Conservation (phyloP, 2,797 vertebrate genomes). For the Cercopithecus mitis region DNA sequence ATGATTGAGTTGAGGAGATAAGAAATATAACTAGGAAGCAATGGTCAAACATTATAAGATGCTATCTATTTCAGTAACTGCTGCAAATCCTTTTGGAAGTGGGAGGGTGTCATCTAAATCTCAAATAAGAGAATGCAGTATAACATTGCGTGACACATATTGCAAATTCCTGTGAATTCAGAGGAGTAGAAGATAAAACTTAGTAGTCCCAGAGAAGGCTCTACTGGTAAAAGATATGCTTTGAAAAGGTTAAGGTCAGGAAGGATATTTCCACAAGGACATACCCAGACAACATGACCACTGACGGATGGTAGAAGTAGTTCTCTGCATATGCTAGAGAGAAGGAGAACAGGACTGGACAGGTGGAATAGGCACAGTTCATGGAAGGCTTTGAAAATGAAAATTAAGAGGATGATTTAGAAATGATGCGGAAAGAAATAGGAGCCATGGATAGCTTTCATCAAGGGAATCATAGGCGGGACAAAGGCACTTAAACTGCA, state of each 20-base stretch:
- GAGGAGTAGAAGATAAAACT: not conserved
- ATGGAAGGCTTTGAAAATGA: not conserved
- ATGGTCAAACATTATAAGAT: not conserved
- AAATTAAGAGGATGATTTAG: not conserved
- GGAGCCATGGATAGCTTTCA: not conserved
- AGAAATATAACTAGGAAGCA: constrained; percentile 1
- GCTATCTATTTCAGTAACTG: not conserved
- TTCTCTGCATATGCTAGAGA: not conserved
- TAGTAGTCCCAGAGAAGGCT: not conserved
- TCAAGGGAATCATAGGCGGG: not conserved
- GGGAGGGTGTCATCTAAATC: not conserved
- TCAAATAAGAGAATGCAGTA: not conserved
- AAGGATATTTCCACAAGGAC: not conserved
- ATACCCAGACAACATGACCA: not conserved
- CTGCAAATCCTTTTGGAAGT: constrained; percentile 16
- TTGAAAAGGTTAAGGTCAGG: not conserved
- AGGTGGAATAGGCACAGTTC: not conserved
- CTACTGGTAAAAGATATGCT: not conserved
- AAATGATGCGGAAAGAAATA: not conserved
- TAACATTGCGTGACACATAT: not conserved
- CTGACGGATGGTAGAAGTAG: not conserved
- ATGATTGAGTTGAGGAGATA: not conserved
- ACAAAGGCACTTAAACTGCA: not conserved
- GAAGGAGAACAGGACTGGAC: not conserved
- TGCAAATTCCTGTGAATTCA: not conserved